Evolutionary conservation across 2,888 invertebrate genomes (phyloP).

Genomic region (Metallyticus violacea): DNA sequence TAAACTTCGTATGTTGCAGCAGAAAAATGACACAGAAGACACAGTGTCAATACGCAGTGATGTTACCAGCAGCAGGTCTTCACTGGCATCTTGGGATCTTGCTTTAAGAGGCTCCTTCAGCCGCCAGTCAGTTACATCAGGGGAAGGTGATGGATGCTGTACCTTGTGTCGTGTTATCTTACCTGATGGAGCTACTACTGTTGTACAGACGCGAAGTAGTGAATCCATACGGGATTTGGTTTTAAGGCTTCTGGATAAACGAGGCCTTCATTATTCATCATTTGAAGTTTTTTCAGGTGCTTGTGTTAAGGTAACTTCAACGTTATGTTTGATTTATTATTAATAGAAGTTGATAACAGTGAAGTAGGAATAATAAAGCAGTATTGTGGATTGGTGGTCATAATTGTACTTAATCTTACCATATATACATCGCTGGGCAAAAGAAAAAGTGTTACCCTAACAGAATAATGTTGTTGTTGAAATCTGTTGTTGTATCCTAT

Average conservation of each 20-base stretch:
- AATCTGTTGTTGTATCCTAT: no score
- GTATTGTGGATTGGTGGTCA: no score
- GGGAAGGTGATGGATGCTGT: constrained; percentile 29
- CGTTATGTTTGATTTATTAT: no score
- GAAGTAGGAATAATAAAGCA: no score
- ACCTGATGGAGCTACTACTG: constrained; percentile 89
- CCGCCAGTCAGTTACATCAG: constrained; percentile 40
- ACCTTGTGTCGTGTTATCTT: constrained; percentile 80
- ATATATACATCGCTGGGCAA: no score
- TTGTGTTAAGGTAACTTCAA: constrained; percentile 17
- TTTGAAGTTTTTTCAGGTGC: constrained; percentile 68
- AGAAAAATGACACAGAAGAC: constrained; percentile 47
- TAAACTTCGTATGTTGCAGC: constrained; percentile 46
- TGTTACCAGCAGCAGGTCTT: constrained; percentile 59
- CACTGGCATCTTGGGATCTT: constrained; percentile 58
- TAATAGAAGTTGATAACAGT: no score
- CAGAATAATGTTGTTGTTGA: no score
- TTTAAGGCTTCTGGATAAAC: constrained; percentile 75
- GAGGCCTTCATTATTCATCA: constrained; percentile 73
- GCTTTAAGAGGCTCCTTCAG: constrained; percentile 51
- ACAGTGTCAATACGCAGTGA: constrained; percentile 47
- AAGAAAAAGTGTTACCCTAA: no score
- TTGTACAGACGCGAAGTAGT: constrained; percentile 75
- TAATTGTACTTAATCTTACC: no score
- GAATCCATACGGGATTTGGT: constrained; percentile 78